Evolutionary conservation across 2,113 vertebrate species (phyloP).

Genomic region (Muscicapa adusta): DNA sequence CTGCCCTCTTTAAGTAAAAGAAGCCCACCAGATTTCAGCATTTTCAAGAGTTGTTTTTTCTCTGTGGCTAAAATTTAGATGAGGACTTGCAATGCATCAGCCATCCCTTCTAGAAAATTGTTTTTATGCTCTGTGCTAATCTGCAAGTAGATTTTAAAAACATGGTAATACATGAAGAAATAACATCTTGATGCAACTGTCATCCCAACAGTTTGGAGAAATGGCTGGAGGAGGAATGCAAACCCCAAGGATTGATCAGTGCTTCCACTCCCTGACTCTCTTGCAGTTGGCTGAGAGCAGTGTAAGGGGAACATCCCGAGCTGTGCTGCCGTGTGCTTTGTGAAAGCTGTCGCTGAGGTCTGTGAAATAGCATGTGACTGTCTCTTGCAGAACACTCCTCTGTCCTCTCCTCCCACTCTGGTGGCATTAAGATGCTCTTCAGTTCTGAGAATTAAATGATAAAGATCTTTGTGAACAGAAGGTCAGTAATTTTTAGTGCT

Average conservation of each 20-base stretch:
- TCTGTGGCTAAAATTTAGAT: background rate
- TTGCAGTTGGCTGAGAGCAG: background rate
- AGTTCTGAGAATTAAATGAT: background rate
- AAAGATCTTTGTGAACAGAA: background rate
- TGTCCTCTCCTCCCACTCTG: background rate
- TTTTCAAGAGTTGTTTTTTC: background rate
- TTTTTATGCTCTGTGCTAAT: background rate
- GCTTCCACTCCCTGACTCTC: background rate
- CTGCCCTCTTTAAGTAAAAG: background rate
- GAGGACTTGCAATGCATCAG: background rate
- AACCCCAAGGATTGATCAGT: rapidly evolving
- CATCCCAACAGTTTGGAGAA: background rate
- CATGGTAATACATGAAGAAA: background rate
- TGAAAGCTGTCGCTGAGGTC: background rate
- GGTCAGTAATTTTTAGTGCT: background rate
- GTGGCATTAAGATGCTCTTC: background rate
- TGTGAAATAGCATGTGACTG: background rate
- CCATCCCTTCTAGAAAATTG: background rate
- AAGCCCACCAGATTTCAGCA: background rate
- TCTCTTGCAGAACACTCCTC: background rate
- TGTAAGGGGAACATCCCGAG: rapidly evolving
- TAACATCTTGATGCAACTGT: background rate
- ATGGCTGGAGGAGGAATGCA: background rate
- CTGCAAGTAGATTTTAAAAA: background rate
- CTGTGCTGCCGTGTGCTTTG: background rate